A percentile compares a stretch with the other conserved stretches of the same genome.
Conservation (phyloP, 1,140 invertebrate species). For the Pantala flavescens region DNA sequence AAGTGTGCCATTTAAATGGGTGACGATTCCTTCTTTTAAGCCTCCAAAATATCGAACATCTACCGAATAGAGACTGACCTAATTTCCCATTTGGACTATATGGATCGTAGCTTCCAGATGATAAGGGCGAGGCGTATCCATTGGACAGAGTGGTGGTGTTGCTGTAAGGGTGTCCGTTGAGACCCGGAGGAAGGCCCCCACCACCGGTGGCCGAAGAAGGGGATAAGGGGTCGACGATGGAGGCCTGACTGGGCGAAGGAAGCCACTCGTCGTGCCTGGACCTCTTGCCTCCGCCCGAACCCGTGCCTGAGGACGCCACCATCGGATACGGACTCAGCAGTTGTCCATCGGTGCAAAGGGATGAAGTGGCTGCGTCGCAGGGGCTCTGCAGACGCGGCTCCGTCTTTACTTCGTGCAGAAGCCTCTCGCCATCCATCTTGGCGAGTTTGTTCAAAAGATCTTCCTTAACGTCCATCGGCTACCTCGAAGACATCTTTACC, state of each 20-base stretch:
- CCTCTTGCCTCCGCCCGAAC: constrained; percentile 31
- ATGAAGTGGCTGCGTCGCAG: constrained; percentile 18
- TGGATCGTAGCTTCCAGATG: constrained; percentile 70
- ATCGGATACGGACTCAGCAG: neutral
- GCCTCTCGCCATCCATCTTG: neutral
- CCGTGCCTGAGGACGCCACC: constrained; percentile 26
- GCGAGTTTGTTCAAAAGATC: neutral
- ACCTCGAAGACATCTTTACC: neutral
- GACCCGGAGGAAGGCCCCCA: neutral
- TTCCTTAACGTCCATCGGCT: neutral
- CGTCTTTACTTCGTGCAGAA: constrained; percentile 23
- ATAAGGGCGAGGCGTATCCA: constrained; percentile 72
- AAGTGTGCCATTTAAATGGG: too few relatives aligned
- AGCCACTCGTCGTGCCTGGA: constrained; percentile 34
- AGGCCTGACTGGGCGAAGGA: constrained; percentile 38
- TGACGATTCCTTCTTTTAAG: too few relatives aligned
- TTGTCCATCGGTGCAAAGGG: neutral
- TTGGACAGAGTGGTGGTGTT: constrained; percentile 47
- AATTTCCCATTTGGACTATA: constrained; percentile 78
- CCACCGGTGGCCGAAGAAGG: constrained; percentile 44
- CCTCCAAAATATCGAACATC: too few relatives aligned
- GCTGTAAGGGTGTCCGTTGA: constrained; percentile 38
- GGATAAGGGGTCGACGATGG: constrained; percentile 41
- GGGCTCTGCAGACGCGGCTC: constrained; percentile 25
- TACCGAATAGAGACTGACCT: constrained; percentile 49